Conservation (phyloP, 2,797 vertebrate species). For the Trematomus bernacchii region DNA sequence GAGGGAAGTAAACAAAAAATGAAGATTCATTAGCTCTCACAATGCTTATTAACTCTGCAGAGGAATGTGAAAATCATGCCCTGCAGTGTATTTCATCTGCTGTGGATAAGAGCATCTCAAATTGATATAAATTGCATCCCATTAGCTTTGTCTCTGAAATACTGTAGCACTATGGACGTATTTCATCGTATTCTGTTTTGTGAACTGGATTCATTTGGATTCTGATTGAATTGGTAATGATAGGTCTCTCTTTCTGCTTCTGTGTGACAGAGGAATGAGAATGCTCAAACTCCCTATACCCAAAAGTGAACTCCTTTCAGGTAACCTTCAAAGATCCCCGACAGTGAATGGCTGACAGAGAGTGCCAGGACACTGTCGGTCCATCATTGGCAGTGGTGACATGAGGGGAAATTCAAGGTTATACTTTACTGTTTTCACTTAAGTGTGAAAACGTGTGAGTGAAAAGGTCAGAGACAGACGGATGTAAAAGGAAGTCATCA, state of each 20-base stretch:
- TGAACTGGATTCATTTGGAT: constrained; percentile 14
- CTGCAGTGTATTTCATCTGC: constrained; percentile 13
- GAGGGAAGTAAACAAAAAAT: constrained; percentile 13
- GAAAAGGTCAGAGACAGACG: constrained; percentile 11
- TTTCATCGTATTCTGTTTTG: neutral
- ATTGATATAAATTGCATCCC: constrained; percentile 18
- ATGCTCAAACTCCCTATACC: constrained; percentile 28
- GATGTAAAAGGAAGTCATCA: neutral
- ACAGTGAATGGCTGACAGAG: constrained; percentile 30
- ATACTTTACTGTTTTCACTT: neutral
- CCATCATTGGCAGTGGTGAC: constrained; percentile 10
- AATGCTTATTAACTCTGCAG: constrained; percentile 17
- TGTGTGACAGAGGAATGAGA: constrained; percentile 18
- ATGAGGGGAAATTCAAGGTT: constrained; percentile 41
- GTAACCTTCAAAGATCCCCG: constrained; percentile 43
- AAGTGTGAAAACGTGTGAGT: constrained; percentile 2
- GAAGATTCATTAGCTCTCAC: constrained; percentile 13
- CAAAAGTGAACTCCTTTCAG: constrained; percentile 39
- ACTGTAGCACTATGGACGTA: neutral
- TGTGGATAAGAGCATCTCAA: constrained; percentile 9
- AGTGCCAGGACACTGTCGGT: constrained; percentile 29
- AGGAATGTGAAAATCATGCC: constrained; percentile 10
- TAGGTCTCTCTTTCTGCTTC: neutral
- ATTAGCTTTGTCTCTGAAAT: neutral
- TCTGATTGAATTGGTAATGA: constrained; percentile 44